These are phyloP conservation scores for Sitodiplosis mosellana DNA, from an alignment of 1,140 invertebrate genomes.

Conservation along the genomic window DNA sequence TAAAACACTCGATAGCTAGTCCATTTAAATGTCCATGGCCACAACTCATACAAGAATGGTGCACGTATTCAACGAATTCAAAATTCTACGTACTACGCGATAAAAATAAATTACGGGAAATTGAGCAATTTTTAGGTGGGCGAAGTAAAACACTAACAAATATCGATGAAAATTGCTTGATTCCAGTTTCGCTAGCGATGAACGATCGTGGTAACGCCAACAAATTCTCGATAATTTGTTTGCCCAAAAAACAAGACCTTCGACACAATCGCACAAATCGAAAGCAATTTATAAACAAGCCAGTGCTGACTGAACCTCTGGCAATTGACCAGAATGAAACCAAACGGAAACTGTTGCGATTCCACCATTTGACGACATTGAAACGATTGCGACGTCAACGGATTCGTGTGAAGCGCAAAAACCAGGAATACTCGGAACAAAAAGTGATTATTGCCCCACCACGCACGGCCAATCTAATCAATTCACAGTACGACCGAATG, in stretches of 20 bases:
- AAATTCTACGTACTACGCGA: slow-evolving; percentile 36
- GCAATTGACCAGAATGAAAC: slow-evolving; percentile 36
- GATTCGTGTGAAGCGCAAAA: slow-evolving; percentile 28
- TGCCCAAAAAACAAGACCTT: slow-evolving; percentile 38
- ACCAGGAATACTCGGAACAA: slow-evolving; percentile 19
- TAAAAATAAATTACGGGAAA: slow-evolving; percentile 24
- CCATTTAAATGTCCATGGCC: slow-evolving; percentile 63
- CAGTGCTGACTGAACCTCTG: slow-evolving; percentile 30
- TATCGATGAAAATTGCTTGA: slow-evolving; percentile 23
- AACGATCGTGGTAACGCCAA: slow-evolving; percentile 27
- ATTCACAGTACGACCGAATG: slow-evolving; percentile 39
- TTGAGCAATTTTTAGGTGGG: slow-evolving; percentile 18
- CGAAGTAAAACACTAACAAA: slow-evolving; percentile 4
- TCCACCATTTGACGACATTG: slow-evolving; percentile 35
- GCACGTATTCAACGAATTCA: slow-evolving; percentile 8
- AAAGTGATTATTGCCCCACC: slow-evolving; percentile 18
- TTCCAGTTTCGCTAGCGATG: slow-evolving; percentile 32
- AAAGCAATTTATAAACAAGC: slow-evolving; percentile 22
- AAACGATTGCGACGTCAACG: slow-evolving; percentile 36
- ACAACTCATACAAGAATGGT: slow-evolving; percentile 50
- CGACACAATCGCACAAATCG: slow-evolving; percentile 20
- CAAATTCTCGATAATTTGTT: slow-evolving; percentile 41
- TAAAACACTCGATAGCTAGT: slow-evolving; percentile 50
- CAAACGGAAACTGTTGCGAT: slow-evolving; percentile 32
- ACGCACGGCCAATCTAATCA: slow-evolving; percentile 22